These are phyloP conservation scores for Chrysoperla carnea DNA, from an alignment of 1,140 invertebrate genomes.

Conservation along the genomic window DNA sequence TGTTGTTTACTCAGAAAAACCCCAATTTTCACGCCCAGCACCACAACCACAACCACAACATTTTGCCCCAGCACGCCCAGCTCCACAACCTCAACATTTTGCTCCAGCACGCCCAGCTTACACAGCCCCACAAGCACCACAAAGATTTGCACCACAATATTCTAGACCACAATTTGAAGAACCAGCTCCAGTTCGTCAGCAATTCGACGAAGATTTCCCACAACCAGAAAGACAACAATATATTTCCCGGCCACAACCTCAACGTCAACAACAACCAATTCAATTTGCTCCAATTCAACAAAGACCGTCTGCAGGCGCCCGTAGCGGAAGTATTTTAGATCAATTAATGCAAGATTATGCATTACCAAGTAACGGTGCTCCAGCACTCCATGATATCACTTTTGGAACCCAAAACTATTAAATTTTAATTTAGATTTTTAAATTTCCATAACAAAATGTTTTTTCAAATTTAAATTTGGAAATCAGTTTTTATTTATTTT, in stretches of 20 bases:
- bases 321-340: conserved; percentile 47
- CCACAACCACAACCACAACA: conserved; percentile 15
- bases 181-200: conserved; percentile 17
- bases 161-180: conserved; percentile 17
- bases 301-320: conserved; percentile 21
- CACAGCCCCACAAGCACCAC: background rate
- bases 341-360: conserved; percentile 65
- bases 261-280: conserved; percentile 11
- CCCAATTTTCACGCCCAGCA: conserved; percentile 6
- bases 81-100: conserved; percentile 7
- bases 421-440: conserved; percentile 3
- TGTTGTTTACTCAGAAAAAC: background rate
- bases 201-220: conserved; percentile 9
- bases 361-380: conserved; percentile 42
- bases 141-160: conserved; percentile 8
- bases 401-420: conserved; percentile 45
- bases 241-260: conserved; percentile 4
- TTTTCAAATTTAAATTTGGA: too few relatives aligned
- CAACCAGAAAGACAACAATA: conserved; percentile 11
- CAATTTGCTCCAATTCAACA: conserved; percentile 11
- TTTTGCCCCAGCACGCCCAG: conserved; percentile 6
- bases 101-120: background rate
- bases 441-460: too few relatives aligned
- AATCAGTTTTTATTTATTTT: too few relatives aligned
- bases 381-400: conserved; percentile 58